Evolutionary conservation across 2,797 vertebrate genomes (phyloP).

Genomic region (Salarias fasciatus): DNA sequence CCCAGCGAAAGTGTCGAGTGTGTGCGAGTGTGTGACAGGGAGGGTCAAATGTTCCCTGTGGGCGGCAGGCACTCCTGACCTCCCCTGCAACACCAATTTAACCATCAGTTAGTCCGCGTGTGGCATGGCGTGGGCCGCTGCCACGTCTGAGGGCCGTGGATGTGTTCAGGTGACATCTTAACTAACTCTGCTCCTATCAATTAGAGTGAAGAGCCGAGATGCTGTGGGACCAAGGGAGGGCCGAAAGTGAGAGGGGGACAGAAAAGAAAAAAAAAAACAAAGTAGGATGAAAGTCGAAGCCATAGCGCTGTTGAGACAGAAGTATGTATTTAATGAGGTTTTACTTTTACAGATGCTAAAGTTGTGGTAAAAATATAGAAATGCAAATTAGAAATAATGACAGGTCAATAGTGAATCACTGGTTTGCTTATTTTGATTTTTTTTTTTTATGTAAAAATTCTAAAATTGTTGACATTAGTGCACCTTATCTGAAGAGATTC

Average conservation of each 20-base stretch:
- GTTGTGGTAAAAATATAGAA: too few relatives aligned
- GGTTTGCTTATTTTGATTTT: too few relatives aligned
- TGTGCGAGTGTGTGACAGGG: slow-evolving; percentile 64
- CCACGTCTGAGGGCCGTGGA: slow-evolving; percentile 54
- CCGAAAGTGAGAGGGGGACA: slow-evolving; percentile 56
- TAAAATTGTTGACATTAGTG: too few relatives aligned
- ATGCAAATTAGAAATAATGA: too few relatives aligned
- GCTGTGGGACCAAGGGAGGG: slow-evolving; percentile 36
- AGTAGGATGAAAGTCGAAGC: slow-evolving; percentile 1
- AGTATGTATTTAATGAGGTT: slow-evolving; percentile 10
- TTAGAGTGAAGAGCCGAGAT: slow-evolving; percentile 68
- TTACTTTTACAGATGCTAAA: background rate
- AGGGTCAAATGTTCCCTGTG: slow-evolving; percentile 67
- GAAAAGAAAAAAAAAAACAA: slow-evolving; percentile 26
- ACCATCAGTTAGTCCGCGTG: slow-evolving; percentile 57
- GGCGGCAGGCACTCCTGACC: slow-evolving; percentile 63
- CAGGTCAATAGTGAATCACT: too few relatives aligned
- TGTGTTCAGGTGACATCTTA: slow-evolving; percentile 82
- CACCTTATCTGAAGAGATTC: too few relatives aligned
- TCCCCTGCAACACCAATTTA: slow-evolving; percentile 78
- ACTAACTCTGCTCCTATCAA: slow-evolving; percentile 82
- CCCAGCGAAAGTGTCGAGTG: slow-evolving; percentile 38
- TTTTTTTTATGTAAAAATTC: too few relatives aligned
- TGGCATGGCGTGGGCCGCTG: slow-evolving; percentile 53
- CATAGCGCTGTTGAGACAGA: background rate